These are phyloP conservation scores for Synanthedon vespiformis DNA, from an alignment of 2,888 invertebrate genomes.

Conservation along the genomic window DNA sequence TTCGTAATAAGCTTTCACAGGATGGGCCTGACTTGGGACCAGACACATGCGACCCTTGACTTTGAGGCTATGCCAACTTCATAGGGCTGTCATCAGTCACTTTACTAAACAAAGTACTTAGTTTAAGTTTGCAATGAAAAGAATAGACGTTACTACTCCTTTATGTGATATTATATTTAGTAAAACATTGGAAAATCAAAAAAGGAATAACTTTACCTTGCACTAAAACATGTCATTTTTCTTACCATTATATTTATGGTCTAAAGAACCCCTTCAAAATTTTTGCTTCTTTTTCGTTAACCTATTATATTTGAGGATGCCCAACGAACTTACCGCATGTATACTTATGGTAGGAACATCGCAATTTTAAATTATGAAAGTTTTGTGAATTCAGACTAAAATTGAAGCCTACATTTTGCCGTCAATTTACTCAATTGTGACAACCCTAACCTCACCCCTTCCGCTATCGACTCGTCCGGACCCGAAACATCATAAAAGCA, in stretches of 20 bases:
- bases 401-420: background rate
- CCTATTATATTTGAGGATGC: too few relatives aligned
- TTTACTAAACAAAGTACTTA: background rate
- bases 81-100: constrained; percentile 37
- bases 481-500: constrained; percentile 56
- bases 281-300: too few relatives aligned
- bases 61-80: constrained; percentile 33
- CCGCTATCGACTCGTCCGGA: constrained; percentile 26
- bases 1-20: background rate
- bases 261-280: too few relatives aligned
- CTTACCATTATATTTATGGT: too few relatives aligned
- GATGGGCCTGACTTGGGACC: background rate
- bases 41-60: constrained; percentile 39
- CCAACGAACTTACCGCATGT: too few relatives aligned
- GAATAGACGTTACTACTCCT: too few relatives aligned
- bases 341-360: too few relatives aligned
- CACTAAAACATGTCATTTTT: too few relatives aligned
- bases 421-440: constrained; percentile 3
- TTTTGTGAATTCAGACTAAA: background rate
- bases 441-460: constrained; percentile 51
- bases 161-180: background rate
- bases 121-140: background rate
- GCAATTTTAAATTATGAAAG: too few relatives aligned
- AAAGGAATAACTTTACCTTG: too few relatives aligned
- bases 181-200: background rate